Evolutionary conservation across 2,888 invertebrate species (phyloP).

Genomic region (Altica lythri): DNA sequence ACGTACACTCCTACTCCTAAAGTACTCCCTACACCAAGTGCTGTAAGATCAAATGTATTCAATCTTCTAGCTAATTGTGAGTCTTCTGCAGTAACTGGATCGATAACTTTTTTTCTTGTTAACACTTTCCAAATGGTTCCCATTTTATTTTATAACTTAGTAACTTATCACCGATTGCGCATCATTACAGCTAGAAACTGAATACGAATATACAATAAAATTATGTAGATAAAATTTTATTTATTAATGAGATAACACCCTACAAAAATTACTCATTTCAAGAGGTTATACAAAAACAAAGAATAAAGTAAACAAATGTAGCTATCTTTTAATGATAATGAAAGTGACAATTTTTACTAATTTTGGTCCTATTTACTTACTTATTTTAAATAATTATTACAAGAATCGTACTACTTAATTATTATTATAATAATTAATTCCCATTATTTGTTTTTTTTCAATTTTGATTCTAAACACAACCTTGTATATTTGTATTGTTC

Average conservation of each 20-base stretch:
- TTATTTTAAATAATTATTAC: too few species aligned
- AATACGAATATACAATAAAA: constrained; percentile 17
- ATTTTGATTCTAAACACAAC: too few species aligned
- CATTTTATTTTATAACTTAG: constrained; percentile 35
- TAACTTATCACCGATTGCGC: constrained; percentile 4
- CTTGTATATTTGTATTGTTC: too few species aligned
- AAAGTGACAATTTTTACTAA: too few species aligned
- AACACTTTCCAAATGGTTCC: constrained; percentile 49
- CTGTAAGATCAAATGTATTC: constrained; percentile 80
- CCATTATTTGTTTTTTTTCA: too few species aligned
- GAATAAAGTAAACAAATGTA: constrained; percentile 10
- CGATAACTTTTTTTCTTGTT: constrained; percentile 52
- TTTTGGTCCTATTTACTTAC: too few species aligned
- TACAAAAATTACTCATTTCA: constrained; percentile 19
- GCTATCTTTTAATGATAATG: constrained; percentile 2
- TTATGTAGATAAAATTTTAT: constrained; percentile 23
- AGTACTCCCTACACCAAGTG: constrained; percentile 80
- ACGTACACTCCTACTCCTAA: constrained; percentile 92
- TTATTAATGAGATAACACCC: constrained; percentile 23
- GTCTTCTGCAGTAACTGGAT: constrained; percentile 51
- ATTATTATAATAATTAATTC: too few species aligned
- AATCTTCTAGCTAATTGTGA: constrained; percentile 69
- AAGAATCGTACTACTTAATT: too few species aligned
- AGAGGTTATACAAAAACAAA: constrained; percentile 8
- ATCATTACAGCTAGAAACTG: constrained; percentile 13